Evolutionary conservation across 2,113 vertebrate genomes (phyloP).

Genomic region (Gambusia affinis): DNA sequence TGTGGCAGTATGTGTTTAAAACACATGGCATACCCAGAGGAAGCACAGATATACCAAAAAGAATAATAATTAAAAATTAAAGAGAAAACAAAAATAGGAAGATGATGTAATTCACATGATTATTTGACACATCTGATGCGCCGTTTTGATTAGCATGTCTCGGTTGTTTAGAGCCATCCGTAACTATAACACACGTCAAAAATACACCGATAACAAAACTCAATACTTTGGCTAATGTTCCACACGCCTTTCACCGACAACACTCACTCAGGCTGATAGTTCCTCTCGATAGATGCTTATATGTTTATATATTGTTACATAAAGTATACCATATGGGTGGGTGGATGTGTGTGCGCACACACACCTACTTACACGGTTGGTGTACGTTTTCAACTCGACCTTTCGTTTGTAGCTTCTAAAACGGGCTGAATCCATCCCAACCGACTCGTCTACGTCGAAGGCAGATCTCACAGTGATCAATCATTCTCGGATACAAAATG

Average conservation of each 20-base stretch:
- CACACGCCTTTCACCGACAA: conserved; percentile 50
- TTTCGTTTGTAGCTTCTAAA: conserved; percentile 34
- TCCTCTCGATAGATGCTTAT: conserved; percentile 57
- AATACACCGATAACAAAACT: conserved; percentile 47
- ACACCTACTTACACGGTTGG: conserved; percentile 14
- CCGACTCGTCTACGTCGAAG: conserved; percentile 27
- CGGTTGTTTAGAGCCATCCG: conserved; percentile 38
- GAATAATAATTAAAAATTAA: too few relatives aligned
- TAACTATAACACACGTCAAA: conserved; percentile 42
- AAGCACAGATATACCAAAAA: conserved; percentile 39
- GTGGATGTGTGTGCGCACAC: neutral
- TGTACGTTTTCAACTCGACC: conserved; percentile 5
- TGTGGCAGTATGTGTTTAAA: conserved; percentile 60
- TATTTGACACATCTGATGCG: conserved; percentile 66
- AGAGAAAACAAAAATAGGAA: neutral
- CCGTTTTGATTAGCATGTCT: conserved; percentile 50
- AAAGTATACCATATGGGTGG: conserved; percentile 36
- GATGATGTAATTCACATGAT: conserved; percentile 37
- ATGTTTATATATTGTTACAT: conserved; percentile 54
- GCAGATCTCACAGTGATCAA: conserved; percentile 40
- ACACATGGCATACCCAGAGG: conserved; percentile 58
- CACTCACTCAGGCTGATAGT: conserved; percentile 46
- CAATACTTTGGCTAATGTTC: conserved; percentile 75
- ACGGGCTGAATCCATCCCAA: conserved; percentile 33
- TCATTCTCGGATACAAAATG: conserved; percentile 10